Base-by-base conservation (phyloP, 2,888 invertebrate species). In the Phragmatobia fuliginosa region DNA sequence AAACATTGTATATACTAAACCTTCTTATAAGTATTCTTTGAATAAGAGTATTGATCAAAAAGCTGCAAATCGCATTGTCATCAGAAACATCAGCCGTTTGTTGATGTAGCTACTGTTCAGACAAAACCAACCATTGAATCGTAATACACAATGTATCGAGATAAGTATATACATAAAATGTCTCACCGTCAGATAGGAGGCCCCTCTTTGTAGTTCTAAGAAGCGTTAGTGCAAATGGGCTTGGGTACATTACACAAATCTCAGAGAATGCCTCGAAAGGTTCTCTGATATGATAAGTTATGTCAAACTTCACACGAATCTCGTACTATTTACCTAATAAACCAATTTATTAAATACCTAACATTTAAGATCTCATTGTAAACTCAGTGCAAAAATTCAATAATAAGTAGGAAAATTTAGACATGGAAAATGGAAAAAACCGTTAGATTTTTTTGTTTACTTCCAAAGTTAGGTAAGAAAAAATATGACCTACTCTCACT, bases 81-180 rank as follows among this genome's bases (percentile, higher is more conserved):
- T 49, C 18, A 49, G 2, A 49, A 49, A 21, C n/a, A n/a, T n/a
- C n/a, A n/a, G 8, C 8, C n/a, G 2, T n/a, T 8, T 49, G n/a
- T 8, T n/a, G 45, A 49, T 10, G 10, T n/a, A 49, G 21, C 45
- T n/a, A n/a, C 45, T n/a, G 45, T 49, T 21, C 45, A 49, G 10
- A 49, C n/a, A 2, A n/a, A n/a, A 1, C 52, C 14, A 11, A 52
- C n/a, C n/a, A n/a, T 49, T n/a, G n/a, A 49, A 49, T n/a, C n/a
- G 11, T n/a, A n/a, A 49, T 2, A 10, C n/a, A 49, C n/a, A 49
- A 52, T 52, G 52, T 52, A 52, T 11, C 4, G 10, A 52, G 52
- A 52, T 52, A 52, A 52, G 52, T 11, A 25, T 52, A 49, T n/a
- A n/a, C 52, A 52, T 25, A 52, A 52, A 52, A n/a, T 52, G 52